Evolutionary conservation across 1,140 invertebrate genomes (phyloP), one percentile per base, ranked within the genome.

Genomic region (Drosophila rhopaloa): DNA sequence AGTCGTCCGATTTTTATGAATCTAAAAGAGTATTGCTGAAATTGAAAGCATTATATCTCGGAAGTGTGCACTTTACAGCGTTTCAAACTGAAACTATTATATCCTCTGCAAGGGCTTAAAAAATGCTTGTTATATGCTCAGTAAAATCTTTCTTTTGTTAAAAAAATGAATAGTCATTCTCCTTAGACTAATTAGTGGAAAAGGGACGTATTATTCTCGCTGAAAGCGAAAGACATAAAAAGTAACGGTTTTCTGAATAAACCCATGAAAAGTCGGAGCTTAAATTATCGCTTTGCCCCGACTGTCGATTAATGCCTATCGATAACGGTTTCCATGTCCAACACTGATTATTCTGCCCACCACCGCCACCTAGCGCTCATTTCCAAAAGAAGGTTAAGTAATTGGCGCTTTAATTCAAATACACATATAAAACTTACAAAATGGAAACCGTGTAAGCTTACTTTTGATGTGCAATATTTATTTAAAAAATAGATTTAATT

Each of bases 401-500:
- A 43, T 43, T 10, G 59, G 59, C 53, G 29, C 38, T n/a, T 60
- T 16, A 44, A 16, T 63, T 37, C 0, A 35, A 63, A 27, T 16
- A 32, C 16, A 62, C 27, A 19, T n/a, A 32, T 11, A 43, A 32
- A 41, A 11, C 5, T 14, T 24, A 16, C 7, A 38, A 7, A 70
- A 51, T 16, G 2, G 9, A 57, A 40, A 24, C 5, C 0, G 14
- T 37, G 37, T 6, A 2, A 19, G 0, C 5, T 48, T 43, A 8
- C 0, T 51, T 41, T 74, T 43, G 1, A 13, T 41, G n/a, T 13
- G 38, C 13, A 27, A 27, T 27, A 65, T 83, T 83, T 76, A 72
- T 77, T 67, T 57, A 43, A 44, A 65, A 74, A 75, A 70, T 79
- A 61, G 63, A 50, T 79, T 9, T 19, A 66, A 70, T 83, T 76